Evolutionary conservation across 2,888 invertebrate species (phyloP), one percentile per base, ranked within the genome.

Genomic region (Salticus scenicus): DNA sequence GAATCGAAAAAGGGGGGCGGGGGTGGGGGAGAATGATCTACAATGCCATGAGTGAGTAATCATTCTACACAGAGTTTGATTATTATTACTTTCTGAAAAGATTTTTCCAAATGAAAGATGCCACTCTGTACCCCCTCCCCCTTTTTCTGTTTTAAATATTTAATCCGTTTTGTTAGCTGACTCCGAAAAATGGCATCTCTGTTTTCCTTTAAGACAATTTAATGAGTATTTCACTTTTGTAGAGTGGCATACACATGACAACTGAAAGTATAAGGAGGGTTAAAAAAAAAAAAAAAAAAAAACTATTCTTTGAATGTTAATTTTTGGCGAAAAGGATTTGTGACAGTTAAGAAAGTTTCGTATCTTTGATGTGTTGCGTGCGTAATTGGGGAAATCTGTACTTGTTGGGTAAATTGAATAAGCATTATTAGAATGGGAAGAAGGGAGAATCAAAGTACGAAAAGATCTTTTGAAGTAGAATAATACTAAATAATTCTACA

Each of bases 161-260:
- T 74, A 74, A 80, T 80, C 73, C 80, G 27, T 74, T 73, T 67
- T 72, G 79, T 31, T 20, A 24, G n/a, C 31, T 42, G 27, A 69
- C 30, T 33, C 27, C 37, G 80, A 73, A 69, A 80, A 80, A 74
- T 80, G 69, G 30, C 28, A 33, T 30, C 47, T 66, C 47, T 5
- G n/a, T 37, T 10, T 37, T 37, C 10, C 24, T 79, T 72, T 66
- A 57, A 69, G 73, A 51, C 69, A 67, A 80, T 80, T 69, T 74
- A 73, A 72, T 63, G 70, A 72, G 72, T 72, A 70, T 17, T 79
- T 66, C 64, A n/a, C 70, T 67, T 67, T 67, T 28, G 41, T 12
- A 42, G 42, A 41, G 27, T 1, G 17, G n/a, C n/a, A n/a, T n/a
- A n/a, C n/a, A n/a, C n/a, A n/a, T n/a, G n/a, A n/a, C n/a, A n/a